These are phyloP conservation scores for Paratilapia polleni DNA, from an alignment of 2,113 vertebrate species.

Conservation along the genomic window DNA sequence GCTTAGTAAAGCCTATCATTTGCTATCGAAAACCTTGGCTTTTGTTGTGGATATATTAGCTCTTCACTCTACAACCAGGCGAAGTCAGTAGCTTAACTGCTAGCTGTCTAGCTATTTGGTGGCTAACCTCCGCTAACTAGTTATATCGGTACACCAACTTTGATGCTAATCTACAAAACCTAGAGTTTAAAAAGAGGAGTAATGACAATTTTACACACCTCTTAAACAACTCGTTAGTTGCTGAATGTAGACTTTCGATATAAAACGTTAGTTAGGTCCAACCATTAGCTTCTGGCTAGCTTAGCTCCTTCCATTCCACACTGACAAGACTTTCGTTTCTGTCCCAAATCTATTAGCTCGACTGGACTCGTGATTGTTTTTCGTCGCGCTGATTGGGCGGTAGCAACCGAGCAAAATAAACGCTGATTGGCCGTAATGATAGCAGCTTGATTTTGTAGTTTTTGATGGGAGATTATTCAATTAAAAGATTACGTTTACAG, in stretches of 20 bases:
- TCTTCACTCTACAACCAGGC: neutral
- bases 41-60: neutral
- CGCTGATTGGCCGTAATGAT: constrained; percentile 26
- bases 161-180: too few species aligned
- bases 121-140: neutral
- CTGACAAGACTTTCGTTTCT: neutral
- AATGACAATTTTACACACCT: constrained; percentile 37
- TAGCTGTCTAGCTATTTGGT: constrained; percentile 1
- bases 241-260: neutral
- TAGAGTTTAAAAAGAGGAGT: neutral
- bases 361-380: neutral
- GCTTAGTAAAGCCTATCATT: neutral
- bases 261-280: neutral
- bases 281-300: constrained; percentile 23
- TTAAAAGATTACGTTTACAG: neutral
- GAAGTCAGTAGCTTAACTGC: neutral
- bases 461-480: neutral
- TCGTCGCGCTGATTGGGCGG: constrained; percentile 24
- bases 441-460: neutral
- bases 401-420: neutral
- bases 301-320: neutral
- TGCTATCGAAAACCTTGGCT: neutral
- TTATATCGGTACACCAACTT: neutral
- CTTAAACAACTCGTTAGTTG: neutral
- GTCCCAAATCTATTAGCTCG: constrained; percentile 34